Evolutionary conservation across 2,888 invertebrate species (phyloP), one percentile per base, ranked within the genome.

Genomic region (Phaedon cochleariae): DNA sequence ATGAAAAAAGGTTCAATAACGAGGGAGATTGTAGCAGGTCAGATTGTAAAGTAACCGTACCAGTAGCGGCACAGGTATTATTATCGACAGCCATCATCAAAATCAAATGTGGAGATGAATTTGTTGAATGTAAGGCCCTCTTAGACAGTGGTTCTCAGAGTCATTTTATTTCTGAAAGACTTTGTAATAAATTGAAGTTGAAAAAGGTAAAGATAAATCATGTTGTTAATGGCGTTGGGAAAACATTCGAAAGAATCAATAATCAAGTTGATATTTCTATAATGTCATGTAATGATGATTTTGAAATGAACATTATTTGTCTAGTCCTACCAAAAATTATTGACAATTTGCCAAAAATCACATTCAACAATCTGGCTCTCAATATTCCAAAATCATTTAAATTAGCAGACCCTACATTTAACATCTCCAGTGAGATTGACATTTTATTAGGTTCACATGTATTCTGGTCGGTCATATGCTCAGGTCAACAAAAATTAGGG

Each of bases 401-500:
- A 51, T 18, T 59, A 29, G 59, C 59, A 10, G 59, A 59, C 15
- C 59, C 59, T 26, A 29, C 20, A 21, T 59, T 59, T 34, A 52
- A 59, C 21, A 29, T 15, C 2, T 45, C 22, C 10, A 21, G 48
- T 12, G 21, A 64, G 3, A 54, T 64, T n/a, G 64, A 64, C 37
- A 49, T 60, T 9, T 46, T 64, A 29, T 45, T 64, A 34, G 54
- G 64, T 9, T 59, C 59, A n/a, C 41, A 22, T 59, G 59, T 64
- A 34, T 65, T 61, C 55, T 61, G 65, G 61, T 37, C 46, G 31
- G 31, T 57, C 18, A 2, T 65, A 20, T 31, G 54, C 41, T 20
- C 52, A 21, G 54, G 61, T 7, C 54, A 61, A 45, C 31, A 41
- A 29, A 31, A 17, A 4, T 20, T 61, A 31, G 49, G 65, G 22